Evolutionary conservation across 2,797 vertebrate species (phyloP), one percentile per base, ranked within the genome.

Genomic region (Malurus splendens): DNA sequence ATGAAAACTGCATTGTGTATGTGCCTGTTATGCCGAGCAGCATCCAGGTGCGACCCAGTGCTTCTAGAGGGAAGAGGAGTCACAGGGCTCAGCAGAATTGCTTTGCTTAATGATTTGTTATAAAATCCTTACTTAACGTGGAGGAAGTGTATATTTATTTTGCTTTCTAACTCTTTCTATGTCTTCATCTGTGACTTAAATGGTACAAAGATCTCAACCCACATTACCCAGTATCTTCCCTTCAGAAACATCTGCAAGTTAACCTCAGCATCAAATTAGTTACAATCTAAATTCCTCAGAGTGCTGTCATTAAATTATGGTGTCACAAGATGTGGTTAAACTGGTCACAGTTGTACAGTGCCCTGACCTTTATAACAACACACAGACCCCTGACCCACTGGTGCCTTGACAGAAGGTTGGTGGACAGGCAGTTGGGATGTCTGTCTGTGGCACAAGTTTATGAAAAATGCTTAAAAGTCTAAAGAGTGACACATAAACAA

Each of bases 321-420:
- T 78, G 36, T 85, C 68, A 70, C n/a, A 41, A 79, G 42, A 20
- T 61, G 25, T 42, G 23, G 71, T 81, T 84, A 66, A 93, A 55
- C 82, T 75, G 24, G 9, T 68, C 6, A 2, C 1, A 2, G 65
- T 89, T 36, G 23, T 71, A 7, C 5, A 32, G n/a, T 67, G 57
- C 38, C 57, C 61, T 67, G 82, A 56, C 55, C 47, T 61, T 38
- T 70, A 10, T 0, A 72, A 18, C 8, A 47, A 2, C 32, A 23
- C 11, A 9, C 32, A 0, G 3, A 25, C 22, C 80, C 54, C 18
- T 23, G n/a, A 83, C 50, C 48, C 1, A 0, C 36, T 60, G 14
- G 36, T 78, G 36, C 59, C 36, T 51, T 89, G 59, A 42, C 44
- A 72, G 33, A 61, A 47, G 32, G 30, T 20, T 33, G 56, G 41